Evolutionary conservation across 2,888 invertebrate species (phyloP).

Genomic region (Hartigia nigra): DNA sequence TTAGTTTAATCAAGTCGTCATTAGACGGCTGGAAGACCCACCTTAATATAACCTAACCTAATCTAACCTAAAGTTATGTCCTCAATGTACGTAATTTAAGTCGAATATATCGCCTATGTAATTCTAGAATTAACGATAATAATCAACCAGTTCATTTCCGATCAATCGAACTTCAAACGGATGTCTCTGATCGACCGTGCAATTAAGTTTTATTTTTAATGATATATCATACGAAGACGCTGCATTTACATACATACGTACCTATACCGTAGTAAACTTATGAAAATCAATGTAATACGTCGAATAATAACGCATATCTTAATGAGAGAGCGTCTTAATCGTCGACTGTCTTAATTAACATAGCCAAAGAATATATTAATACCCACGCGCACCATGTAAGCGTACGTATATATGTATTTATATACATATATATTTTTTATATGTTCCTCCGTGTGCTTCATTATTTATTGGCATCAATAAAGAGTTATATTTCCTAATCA

Average conservation of each 20-base stretch:
- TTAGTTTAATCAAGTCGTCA: background rate
- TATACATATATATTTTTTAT: background rate
- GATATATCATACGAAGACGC: background rate
- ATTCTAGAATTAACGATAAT: background rate
- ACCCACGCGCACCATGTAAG: background rate
- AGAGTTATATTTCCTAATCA: background rate
- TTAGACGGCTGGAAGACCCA: background rate
- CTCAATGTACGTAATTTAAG: background rate
- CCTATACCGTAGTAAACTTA: background rate
- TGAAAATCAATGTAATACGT: background rate
- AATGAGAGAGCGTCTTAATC: background rate
- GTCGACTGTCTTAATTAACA: background rate
- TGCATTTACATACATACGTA: background rate
- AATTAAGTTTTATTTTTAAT: background rate
- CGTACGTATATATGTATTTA: background rate
- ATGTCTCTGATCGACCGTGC: background rate
- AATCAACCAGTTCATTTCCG: background rate
- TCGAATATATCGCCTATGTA: background rate
- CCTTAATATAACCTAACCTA: background rate
- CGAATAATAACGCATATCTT: background rate
- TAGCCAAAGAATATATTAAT: background rate
- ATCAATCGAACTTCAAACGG: background rate
- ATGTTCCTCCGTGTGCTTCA: slow-evolving; percentile 1
- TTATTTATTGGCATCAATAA: slow-evolving; percentile 5
- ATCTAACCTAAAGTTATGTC: background rate